phyloP scores from a whole-genome alignment of 2,888 invertebrate genomes.

The Erannis defoliaria region DNA sequence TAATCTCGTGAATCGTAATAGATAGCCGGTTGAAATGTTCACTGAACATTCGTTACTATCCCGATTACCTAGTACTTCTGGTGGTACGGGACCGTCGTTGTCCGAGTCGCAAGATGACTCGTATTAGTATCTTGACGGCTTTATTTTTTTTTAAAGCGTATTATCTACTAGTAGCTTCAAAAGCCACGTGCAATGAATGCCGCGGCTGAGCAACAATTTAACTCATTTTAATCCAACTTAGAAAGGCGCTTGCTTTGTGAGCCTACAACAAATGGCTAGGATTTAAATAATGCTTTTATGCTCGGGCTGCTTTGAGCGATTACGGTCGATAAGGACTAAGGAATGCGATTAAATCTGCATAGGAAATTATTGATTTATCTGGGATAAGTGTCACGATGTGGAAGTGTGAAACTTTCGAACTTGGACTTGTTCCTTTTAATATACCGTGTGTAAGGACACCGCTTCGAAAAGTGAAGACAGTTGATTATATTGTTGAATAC shows the following conservation, averaged over 20 bases:
- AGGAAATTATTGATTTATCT: constrained; percentile 29
- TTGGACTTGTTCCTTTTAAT: neutral
- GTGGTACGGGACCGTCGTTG: no score
- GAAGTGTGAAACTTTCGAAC: constrained; percentile 1
- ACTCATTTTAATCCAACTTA: constrained; percentile 72
- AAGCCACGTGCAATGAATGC: constrained; percentile 19
- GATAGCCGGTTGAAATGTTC: no score
- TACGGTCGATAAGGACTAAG: constrained; percentile 40
- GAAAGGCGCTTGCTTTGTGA: constrained; percentile 68
- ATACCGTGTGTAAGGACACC: no score
- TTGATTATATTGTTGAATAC: no score
- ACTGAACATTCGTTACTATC: no score
- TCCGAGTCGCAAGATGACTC: no score
- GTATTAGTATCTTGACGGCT: no score
- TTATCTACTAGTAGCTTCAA: no score
- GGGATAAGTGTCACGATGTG: constrained; percentile 6
- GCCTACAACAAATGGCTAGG: constrained; percentile 56
- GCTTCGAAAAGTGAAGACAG: no score
- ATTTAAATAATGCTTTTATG: constrained; percentile 64
- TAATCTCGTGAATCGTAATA: no score
- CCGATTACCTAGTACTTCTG: no score
- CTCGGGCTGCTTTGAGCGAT: constrained; percentile 48
- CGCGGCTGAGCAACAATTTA: constrained; percentile 68
- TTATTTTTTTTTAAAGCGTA: no score
- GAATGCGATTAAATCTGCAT: constrained; percentile 26